Percentiles rank a stretch among this genome's conserved stretches.
Conservation (phyloP, 2,797 vertebrate genomes). For the Sparidentex hasta region DNA sequence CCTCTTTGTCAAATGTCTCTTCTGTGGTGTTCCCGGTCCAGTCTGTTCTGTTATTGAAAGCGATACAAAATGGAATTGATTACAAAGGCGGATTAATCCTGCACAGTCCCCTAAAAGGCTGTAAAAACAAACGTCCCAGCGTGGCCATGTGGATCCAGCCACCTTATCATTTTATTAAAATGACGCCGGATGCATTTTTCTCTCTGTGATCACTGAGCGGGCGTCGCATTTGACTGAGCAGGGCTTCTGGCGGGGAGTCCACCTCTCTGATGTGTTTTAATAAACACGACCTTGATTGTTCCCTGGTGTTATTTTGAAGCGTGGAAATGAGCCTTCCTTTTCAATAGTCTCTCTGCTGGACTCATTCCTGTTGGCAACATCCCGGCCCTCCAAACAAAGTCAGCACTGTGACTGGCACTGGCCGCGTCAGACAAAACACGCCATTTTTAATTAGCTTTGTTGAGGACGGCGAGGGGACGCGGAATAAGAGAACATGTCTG, state of each 20-base stretch:
- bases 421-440: constrained; percentile 72
- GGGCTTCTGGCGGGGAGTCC: constrained; percentile 68
- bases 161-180: constrained; percentile 79
- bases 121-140: constrained; percentile 59
- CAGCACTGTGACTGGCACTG: constrained; percentile 71
- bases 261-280: constrained; percentile 80
- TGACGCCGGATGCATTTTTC: constrained; percentile 51
- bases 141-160: constrained; percentile 55
- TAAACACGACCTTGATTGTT: constrained; percentile 83
- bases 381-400: constrained; percentile 75
- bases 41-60: constrained; percentile 51
- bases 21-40: constrained; percentile 17
- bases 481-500: constrained; percentile 48
- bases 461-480: constrained; percentile 23
- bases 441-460: constrained; percentile 82
- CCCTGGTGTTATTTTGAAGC: constrained; percentile 78
- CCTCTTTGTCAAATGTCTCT: constrained; percentile 32
- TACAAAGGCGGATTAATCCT: constrained; percentile 63
- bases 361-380: constrained; percentile 79
- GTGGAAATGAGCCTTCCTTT: constrained; percentile 80
- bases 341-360: constrained; percentile 77
- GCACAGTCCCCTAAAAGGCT: constrained; percentile 42
- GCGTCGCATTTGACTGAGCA: constrained; percentile 63
- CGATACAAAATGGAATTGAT: constrained; percentile 66
- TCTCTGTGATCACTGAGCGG: constrained; percentile 63